A percentile compares a stretch with the other conserved stretches of the same genome.
Conservation (phyloP, 1,140 invertebrate genomes). For the Belonocnema kinseyi region DNA sequence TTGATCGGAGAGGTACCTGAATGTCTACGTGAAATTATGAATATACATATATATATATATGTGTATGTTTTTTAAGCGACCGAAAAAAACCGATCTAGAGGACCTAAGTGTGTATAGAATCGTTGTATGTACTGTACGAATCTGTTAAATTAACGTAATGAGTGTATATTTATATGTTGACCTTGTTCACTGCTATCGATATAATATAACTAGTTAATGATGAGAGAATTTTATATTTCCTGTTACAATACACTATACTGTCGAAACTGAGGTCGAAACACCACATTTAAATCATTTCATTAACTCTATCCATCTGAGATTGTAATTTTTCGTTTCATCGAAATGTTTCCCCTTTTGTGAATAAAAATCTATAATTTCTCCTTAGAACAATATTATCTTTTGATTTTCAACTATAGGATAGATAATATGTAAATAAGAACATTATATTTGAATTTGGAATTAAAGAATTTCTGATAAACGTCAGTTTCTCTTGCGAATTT, state of each 20-base stretch:
- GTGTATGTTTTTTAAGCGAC: constrained; percentile 47
- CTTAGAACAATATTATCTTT: too few relatives aligned
- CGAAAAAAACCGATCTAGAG: constrained; percentile 41
- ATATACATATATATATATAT: constrained; percentile 43
- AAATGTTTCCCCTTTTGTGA: constrained; percentile 55
- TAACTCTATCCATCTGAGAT: constrained; percentile 52
- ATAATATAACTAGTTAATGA: constrained; percentile 68
- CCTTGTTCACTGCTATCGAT: constrained; percentile 60
- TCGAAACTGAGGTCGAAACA: constrained; percentile 44
- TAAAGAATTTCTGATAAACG: too few relatives aligned
- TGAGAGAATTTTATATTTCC: constrained; percentile 74
- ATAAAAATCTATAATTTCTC: constrained; percentile 62
- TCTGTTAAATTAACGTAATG: constrained; percentile 64
- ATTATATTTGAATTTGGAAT: too few relatives aligned
- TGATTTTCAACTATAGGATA: too few relatives aligned
- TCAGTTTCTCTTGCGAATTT: too few relatives aligned
- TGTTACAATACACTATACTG: constrained; percentile 63
- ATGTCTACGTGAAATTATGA: constrained; percentile 49
- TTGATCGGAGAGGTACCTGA: constrained; percentile 46
- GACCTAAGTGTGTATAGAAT: constrained; percentile 56
- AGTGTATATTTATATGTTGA: constrained; percentile 74
- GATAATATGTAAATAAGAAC: too few relatives aligned
- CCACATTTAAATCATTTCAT: constrained; percentile 54
- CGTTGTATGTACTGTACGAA: constrained; percentile 60
- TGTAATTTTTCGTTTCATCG: constrained; percentile 50